A percentile compares a stretch with the other conserved stretches of the same genome.
phyloP scores from a whole-genome alignment of 2,113 vertebrate species.

The Anthoscopus minutus region DNA sequence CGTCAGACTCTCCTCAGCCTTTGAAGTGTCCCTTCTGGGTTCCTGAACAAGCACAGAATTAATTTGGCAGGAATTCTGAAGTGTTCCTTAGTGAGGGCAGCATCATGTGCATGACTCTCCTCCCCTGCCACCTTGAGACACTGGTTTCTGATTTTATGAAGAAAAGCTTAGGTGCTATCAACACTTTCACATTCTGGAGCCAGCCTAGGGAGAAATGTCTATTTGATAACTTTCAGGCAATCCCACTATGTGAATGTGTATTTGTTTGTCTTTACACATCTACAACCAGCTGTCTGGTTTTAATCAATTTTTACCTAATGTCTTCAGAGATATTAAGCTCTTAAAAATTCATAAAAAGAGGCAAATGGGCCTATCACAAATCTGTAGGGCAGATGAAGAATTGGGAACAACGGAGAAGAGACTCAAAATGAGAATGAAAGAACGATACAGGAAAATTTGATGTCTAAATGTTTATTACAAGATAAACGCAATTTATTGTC shows the following conservation, averaged over 20 bases:
- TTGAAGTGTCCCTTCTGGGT: neutral
- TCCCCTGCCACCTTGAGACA: neutral
- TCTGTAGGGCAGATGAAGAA: neutral
- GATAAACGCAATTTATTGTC: conserved; percentile 43
- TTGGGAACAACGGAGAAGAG: neutral
- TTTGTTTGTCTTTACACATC: neutral
- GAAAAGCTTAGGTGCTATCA: neutral
- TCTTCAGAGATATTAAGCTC: neutral
- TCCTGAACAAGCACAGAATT: neutral
- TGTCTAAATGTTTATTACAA: conserved; percentile 22
- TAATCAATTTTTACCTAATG: neutral
- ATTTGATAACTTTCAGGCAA: neutral
- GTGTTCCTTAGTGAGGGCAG: neutral
- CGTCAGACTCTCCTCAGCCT: neutral
- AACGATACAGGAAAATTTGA: neutral
- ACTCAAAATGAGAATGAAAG: neutral
- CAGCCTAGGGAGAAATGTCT: neutral
- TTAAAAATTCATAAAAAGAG: neutral
- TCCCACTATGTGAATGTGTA: neutral
- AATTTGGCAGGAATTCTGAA: neutral
- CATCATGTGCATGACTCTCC: neutral
- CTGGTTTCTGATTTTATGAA: neutral
- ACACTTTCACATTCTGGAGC: neutral
- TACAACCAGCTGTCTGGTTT: neutral
- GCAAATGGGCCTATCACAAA: neutral